Base-by-base conservation (phyloP, 2,888 invertebrate species). In the Timandra comae region DNA sequence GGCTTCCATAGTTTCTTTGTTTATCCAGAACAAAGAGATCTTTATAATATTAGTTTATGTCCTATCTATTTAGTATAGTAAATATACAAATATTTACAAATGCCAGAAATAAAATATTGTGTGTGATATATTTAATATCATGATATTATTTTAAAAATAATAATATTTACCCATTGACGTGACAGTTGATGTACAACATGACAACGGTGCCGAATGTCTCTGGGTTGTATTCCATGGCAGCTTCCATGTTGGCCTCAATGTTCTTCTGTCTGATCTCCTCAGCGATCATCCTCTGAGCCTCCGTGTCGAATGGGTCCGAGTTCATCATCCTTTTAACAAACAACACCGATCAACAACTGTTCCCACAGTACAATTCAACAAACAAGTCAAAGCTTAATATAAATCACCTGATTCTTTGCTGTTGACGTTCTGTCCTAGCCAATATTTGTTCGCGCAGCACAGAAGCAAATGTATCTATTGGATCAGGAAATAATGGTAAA, bases 171-270 rank as follows among this genome's bases (percentile, higher is more conserved):
- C 98, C 98, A 80, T 99, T 99, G 1, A 99, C 98, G 74, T 91
- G 93, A 73, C 99, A 98, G 72, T 98, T 95, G 41, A 99, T 97
- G 73, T 99, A 94, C 54, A 99, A 88, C 99, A 99, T 99, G 28
- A 95, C 93, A 26, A 99, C 98, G 19, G 96, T 96, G 35, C 98
- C 99, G 79, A 99, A 99, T 26, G 95, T 97, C 81, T 99, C 99
- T 0, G 99, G 99, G 77, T 98, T 96, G 71, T 96, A 96, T 68
- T 99, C 99, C 91, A 99, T 97, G 0, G 99, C 99, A 1, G 97
- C 96, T 68, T 98, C 97, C 98, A 99, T 98, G 64, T 98, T 98
- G 0, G 96, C 95, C 74, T 98, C 96, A 43, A 99, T 97, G 74
- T 99, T 99, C 69, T 97, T 95, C 63, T 94, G 96, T 53, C 93